Conservation (phyloP, 2,797 vertebrate species). For the Agapornis canus region DNA sequence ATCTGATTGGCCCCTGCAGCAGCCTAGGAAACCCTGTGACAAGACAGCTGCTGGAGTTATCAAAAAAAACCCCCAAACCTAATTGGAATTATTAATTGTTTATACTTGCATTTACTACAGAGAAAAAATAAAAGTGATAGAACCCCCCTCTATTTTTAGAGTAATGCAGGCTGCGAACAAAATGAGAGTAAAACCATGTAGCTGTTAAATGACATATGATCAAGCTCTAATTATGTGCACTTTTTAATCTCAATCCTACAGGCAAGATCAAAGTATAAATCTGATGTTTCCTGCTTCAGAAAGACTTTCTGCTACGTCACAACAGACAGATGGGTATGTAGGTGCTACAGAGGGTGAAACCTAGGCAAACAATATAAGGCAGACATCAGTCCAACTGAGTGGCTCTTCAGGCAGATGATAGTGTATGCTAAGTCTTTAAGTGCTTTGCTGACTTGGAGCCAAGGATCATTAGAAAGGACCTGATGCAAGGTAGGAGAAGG, state of each 20-base stretch:
- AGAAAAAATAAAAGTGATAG: background rate
- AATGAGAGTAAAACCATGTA: background rate
- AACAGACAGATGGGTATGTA: fast-evolving
- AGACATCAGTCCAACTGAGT: background rate
- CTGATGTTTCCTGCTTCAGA: background rate
- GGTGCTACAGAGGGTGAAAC: background rate
- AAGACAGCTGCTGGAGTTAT: background rate
- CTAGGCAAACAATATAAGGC: background rate
- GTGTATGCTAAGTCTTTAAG: background rate
- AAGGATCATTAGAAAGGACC: background rate
- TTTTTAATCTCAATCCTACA: background rate
- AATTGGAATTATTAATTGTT: slow-evolving; percentile 8
- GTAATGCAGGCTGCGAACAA: background rate
- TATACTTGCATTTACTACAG: background rate
- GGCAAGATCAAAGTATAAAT: background rate
- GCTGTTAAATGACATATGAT: background rate
- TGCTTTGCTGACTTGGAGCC: background rate
- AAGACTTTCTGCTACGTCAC: background rate
- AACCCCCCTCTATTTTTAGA: background rate
- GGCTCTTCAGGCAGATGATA: background rate
- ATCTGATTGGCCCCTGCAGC: slow-evolving; percentile 51
- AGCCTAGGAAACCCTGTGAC: slow-evolving; percentile 6
- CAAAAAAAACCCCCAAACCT: background rate
- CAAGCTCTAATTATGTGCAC: background rate
- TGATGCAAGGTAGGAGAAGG: background rate